Evolutionary conservation across 2,888 invertebrate genomes (phyloP), one percentile per base, ranked within the genome.

Genomic region (Apantesis nais): DNA sequence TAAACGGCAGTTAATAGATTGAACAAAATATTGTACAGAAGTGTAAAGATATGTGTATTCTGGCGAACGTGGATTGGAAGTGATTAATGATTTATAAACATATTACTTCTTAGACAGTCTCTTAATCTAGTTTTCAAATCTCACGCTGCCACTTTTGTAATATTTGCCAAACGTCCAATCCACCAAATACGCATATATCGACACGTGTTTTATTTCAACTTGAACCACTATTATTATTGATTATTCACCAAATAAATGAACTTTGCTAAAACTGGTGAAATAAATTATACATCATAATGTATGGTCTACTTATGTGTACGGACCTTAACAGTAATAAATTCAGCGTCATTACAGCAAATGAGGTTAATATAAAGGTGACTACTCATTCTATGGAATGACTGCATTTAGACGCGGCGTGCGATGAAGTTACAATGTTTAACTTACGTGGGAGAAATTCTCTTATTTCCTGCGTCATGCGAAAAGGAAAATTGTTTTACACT

Each of bases 331-430:
- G 80, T 86, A 86, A 88, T 88, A 88, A 87, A 89, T 89, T 85
- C 76, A 78, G 71, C 74, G 82, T 83, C 86, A 84, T 89, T 87
- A 83, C 83, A 63, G 76, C 80, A 85, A 88, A 88, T 85, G 88
- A 88, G 86, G 86, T 85, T 86, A 87, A 87, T 87, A 86, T 82
- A 79, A 85, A 87, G 87, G 87, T 86, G 86, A 84, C 83, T 82
- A 84, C 83, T 87, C 84, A 85, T 85, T 85, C 74, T 74, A 71
- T 74, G 77, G 78, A 86, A 85, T 82, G 83, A 80, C 71, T 83
- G 83, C 85, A 85, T 86, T 88, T 83, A 85, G 77, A 74, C 75
- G 72, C 66, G 75, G 72, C 63, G 68, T 71, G 73, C 61, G 67
- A 73, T 76, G 80, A 73, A 76, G 75, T 75, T 72, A 78, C 72